These are phyloP conservation scores for Andrena flavipes DNA, from an alignment of 2,888 invertebrate genomes.

Conservation along the genomic window DNA sequence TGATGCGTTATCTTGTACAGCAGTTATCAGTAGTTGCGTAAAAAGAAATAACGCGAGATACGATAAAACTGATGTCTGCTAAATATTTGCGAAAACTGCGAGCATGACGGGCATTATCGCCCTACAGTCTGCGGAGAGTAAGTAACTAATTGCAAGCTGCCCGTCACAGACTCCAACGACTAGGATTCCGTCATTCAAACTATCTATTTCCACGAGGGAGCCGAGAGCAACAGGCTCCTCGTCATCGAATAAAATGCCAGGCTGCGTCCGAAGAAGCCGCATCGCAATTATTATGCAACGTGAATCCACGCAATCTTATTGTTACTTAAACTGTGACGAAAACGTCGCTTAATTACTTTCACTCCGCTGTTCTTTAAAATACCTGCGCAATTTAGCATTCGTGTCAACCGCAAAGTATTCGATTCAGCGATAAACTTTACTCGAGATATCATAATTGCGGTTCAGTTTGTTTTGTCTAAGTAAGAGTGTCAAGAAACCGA, in stretches of 20 bases:
- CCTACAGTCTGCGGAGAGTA: background rate
- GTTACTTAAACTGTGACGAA: background rate
- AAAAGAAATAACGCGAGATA: background rate
- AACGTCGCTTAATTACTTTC: slow-evolving; percentile 8
- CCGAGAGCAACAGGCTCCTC: slow-evolving; percentile 9
- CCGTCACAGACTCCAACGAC: background rate
- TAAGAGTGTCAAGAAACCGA: background rate
- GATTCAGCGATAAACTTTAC: background rate
- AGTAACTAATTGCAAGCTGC: background rate
- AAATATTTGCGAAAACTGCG: slow-evolving; percentile 35
- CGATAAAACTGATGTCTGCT: slow-evolving; percentile 31
- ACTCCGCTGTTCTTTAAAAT: background rate
- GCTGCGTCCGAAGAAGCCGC: background rate
- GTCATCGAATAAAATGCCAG: slow-evolving; percentile 24
- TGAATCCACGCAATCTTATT: slow-evolving; percentile 6
- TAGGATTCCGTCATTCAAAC: slow-evolving; percentile 15
- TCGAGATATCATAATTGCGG: background rate
- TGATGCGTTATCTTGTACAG: background rate
- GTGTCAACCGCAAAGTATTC: background rate
- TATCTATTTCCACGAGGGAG: slow-evolving; percentile 28
- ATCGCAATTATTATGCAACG: slow-evolving; percentile 7
- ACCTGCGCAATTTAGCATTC: background rate
- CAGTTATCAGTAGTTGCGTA: background rate
- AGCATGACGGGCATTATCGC: slow-evolving; percentile 10
- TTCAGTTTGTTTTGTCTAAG: background rate